Evolutionary conservation across 1,140 invertebrate species (phyloP).

Genomic region (Chymomyza costata): DNA sequence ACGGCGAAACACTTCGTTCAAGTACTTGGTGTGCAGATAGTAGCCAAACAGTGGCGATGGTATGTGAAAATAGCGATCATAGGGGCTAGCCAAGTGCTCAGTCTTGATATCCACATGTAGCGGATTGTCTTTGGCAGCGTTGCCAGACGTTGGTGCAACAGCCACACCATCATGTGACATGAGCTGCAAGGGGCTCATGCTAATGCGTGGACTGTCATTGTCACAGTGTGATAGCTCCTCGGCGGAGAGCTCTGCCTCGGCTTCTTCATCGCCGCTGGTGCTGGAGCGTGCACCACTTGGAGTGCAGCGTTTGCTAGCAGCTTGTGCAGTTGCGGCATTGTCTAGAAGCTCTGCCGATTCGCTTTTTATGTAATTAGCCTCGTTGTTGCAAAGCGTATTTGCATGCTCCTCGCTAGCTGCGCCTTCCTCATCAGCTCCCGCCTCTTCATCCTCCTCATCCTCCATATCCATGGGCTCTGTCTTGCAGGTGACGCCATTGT

Average conservation of each 20-base stretch:
- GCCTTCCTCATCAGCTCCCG: constrained; percentile 32
- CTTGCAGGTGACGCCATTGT: constrained; percentile 54
- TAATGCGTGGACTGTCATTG: constrained; percentile 62
- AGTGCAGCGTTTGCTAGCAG: constrained; percentile 14
- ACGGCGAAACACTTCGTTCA: constrained; percentile 81
- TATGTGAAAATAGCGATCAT: constrained; percentile 79
- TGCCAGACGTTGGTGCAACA: constrained; percentile 18
- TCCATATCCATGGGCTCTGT: constrained; percentile 73
- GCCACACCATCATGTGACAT: constrained; percentile 20
- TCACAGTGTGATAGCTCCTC: constrained; percentile 63
- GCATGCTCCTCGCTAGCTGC: constrained; percentile 27
- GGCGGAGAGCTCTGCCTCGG: constrained; percentile 50
- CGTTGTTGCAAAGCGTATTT: constrained; percentile 19
- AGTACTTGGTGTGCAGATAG: constrained; percentile 84
- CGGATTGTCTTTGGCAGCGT: constrained; percentile 74
- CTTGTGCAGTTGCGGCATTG: constrained; percentile 1
- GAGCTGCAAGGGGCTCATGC: constrained; percentile 62
- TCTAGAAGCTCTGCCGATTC: constrained; percentile 21
- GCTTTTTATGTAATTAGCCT: constrained; percentile 58
- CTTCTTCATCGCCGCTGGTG: constrained; percentile 50
- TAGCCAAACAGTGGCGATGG: constrained; percentile 82
- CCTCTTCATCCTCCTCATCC: constrained; percentile 30
- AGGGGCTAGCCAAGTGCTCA: constrained; percentile 76
- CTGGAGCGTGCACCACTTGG: not conserved
- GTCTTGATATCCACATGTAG: constrained; percentile 76